Conservation (phyloP, 2,113 vertebrate genomes). For the Apaloderma vittatum region DNA sequence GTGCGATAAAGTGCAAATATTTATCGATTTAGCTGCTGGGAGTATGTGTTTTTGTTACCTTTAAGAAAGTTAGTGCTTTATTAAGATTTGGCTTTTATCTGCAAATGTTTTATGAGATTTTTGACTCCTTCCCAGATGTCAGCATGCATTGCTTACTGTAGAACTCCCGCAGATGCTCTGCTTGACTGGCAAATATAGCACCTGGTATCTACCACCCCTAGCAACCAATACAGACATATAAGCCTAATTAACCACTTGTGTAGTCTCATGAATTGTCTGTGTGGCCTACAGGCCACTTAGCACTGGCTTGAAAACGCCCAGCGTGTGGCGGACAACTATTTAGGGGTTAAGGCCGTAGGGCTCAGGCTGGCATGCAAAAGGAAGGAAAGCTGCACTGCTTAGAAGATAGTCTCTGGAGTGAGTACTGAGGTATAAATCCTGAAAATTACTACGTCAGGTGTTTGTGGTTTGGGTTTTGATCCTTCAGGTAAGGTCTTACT, state of each 20-base stretch:
- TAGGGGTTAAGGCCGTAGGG: not conserved
- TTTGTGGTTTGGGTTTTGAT: not conserved
- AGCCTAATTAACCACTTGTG: not conserved
- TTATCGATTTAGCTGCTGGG: not conserved
- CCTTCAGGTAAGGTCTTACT: not conserved
- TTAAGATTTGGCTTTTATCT: slow-evolving; percentile 25
- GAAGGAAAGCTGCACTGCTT: not conserved
- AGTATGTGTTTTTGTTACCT: not conserved
- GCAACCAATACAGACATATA: not conserved
- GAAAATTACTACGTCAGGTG: not conserved
- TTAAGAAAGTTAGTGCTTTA: not conserved
- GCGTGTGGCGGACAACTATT: not conserved
- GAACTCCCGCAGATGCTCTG: not conserved
- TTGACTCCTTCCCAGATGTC: slow-evolving; percentile 17
- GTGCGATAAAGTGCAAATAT: not conserved
- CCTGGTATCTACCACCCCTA: rapidly evolving
- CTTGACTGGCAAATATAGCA: not conserved
- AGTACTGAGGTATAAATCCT: not conserved
- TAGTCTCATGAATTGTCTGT: not conserved
- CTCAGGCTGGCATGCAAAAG: not conserved
- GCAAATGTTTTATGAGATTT: not conserved
- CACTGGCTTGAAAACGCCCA: not conserved
- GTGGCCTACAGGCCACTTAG: not conserved
- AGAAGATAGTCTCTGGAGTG: not conserved
- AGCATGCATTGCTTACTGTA: not conserved